These are phyloP conservation scores for Coccyzus lansbergi DNA, from an alignment of 2,797 vertebrate genomes.

Conservation along the genomic window DNA sequence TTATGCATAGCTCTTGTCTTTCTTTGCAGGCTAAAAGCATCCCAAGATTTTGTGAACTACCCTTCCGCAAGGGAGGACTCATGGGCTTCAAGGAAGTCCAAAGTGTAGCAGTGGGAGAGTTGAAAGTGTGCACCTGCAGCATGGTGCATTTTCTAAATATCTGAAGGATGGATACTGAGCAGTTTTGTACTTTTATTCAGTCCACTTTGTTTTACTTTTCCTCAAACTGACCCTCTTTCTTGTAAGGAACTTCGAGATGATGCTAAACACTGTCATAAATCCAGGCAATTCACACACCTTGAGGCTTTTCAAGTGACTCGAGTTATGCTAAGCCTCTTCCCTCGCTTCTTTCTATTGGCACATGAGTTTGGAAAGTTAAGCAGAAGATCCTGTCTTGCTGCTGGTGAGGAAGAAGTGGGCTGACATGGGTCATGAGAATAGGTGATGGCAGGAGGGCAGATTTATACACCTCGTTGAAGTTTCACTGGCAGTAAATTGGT, in stretches of 20 bases:
- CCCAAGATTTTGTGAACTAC: not conserved
- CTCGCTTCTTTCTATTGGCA: not conserved
- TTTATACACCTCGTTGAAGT: not conserved
- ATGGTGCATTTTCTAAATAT: not conserved
- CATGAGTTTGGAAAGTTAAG: not conserved
- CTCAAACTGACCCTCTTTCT: not conserved
- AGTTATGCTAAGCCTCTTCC: not conserved
- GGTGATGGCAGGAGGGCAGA: not conserved
- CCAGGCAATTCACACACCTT: not conserved
- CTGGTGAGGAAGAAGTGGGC: not conserved
- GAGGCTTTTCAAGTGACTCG: not conserved
- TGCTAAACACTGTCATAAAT: not conserved
- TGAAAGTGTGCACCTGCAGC: not conserved
- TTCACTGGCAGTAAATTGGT: constrained; percentile 18
- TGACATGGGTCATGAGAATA: not conserved
- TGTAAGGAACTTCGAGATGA: not conserved
- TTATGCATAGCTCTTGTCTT: not conserved
- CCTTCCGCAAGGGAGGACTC: not conserved
- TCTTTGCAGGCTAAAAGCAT: not conserved
- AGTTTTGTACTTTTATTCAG: not conserved
- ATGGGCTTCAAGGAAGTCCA: not conserved
- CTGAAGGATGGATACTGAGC: not conserved
- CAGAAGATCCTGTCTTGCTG: not conserved
- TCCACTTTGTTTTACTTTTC: not conserved
- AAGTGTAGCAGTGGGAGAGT: not conserved